Conservation (phyloP, 2,113 vertebrate genomes). For the Dipodomys ordii region DNA sequence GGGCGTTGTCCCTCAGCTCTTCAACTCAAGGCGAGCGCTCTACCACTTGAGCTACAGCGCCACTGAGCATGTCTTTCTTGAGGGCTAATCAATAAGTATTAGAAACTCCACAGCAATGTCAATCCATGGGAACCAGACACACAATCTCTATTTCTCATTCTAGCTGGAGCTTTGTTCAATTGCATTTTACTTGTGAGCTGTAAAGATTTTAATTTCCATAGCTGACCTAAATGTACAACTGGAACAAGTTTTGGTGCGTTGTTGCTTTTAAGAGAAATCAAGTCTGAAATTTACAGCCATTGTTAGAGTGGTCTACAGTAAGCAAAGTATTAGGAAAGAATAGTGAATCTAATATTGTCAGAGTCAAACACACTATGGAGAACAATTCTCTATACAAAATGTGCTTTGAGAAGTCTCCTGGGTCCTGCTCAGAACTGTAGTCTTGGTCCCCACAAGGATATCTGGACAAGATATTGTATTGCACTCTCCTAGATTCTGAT, state of each 20-base stretch:
- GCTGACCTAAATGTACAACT: neutral
- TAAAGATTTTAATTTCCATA: conserved; percentile 31
- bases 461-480: neutral
- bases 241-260: neutral
- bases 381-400: neutral
- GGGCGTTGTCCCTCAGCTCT: too few relatives aligned
- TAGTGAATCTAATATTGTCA: neutral
- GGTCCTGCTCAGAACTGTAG: neutral
- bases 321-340: neutral
- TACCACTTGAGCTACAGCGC: too few relatives aligned
- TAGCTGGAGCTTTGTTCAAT: neutral
- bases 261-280: conserved; percentile 36
- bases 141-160: neutral
- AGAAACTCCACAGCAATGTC: neutral
- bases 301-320: neutral
- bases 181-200: neutral
- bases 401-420: neutral
- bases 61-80: neutral
- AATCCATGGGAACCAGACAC: neutral
- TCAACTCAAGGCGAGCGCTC: too few relatives aligned
- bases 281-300: neutral
- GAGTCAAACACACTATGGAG: neutral
- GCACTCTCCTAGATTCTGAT: neutral
- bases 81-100: conserved; percentile 4
- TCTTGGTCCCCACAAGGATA: too few relatives aligned